Percentiles rank a stretch among this genome's conserved stretches.
Evolutionary conservation across 2,113 vertebrate genomes (phyloP).

Genomic region (Pelodiscus sinensis): DNA sequence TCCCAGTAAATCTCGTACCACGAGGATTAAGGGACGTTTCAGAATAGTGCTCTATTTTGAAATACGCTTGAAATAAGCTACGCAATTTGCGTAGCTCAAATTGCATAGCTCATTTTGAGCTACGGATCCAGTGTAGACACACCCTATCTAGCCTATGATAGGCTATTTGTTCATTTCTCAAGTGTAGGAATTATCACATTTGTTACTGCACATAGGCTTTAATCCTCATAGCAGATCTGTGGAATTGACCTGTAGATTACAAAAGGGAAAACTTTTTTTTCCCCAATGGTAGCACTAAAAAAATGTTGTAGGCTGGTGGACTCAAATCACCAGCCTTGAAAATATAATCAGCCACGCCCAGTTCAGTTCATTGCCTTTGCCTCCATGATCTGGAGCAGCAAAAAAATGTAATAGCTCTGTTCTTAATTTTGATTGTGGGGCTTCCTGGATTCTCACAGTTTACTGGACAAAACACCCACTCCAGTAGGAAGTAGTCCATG

Average conservation of each 20-base stretch:
- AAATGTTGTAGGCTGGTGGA: neutral
- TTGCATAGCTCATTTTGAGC: too few relatives aligned
- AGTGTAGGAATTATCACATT: neutral
- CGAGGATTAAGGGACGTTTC: too few relatives aligned
- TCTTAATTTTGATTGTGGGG: neutral
- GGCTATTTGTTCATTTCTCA: neutral
- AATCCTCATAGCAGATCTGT: neutral
- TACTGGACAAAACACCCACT: neutral
- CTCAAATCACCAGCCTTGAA: neutral
- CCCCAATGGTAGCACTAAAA: neutral
- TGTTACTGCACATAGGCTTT: neutral
- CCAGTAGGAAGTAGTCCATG: neutral
- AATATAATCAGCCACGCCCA: neutral
- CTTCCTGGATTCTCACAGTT: neutral
- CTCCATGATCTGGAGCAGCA: neutral
- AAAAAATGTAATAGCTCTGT: neutral
- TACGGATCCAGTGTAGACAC: too few relatives aligned
- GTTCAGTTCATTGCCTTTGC: neutral
- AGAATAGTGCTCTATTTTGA: too few relatives aligned
- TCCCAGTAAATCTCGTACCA: too few relatives aligned
- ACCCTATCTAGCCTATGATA: neutral
- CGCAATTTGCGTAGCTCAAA: too few relatives aligned
- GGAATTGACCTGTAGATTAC: neutral
- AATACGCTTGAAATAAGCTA: too few relatives aligned
- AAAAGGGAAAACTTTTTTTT: neutral